These are phyloP conservation scores for Xiphophorus birchmanni DNA, from an alignment of 2,797 vertebrate genomes.

Conservation along the genomic window DNA sequence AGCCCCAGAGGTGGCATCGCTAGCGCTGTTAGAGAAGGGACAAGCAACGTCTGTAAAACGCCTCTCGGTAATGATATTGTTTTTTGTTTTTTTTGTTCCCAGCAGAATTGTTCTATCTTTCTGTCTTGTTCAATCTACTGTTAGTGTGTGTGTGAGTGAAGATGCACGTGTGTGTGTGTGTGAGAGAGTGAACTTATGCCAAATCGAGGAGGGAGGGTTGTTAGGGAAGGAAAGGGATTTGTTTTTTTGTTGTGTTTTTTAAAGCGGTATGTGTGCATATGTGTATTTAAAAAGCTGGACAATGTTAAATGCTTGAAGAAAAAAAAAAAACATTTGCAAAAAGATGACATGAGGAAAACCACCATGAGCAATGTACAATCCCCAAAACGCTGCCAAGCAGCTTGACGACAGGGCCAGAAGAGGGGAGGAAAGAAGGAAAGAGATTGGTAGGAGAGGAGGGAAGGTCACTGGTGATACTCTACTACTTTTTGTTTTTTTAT, in stretches of 20 bases:
- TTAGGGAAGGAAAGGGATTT: conserved; percentile 75
- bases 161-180: conserved; percentile 24
- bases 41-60: conserved; percentile 59
- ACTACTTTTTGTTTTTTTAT: conserved; percentile 71
- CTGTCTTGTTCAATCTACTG: conserved; percentile 55
- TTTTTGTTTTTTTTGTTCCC: conserved; percentile 35
- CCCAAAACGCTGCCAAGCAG: conserved; percentile 78
- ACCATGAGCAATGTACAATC: conserved; percentile 85
- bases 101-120: conserved; percentile 32
- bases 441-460: conserved; percentile 50
- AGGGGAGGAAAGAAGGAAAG: conserved; percentile 52
- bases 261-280: conserved; percentile 44
- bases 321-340: conserved; percentile 66
- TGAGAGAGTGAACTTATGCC: conserved; percentile 67
- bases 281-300: conserved; percentile 79
- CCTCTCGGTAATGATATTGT: conserved; percentile 52
- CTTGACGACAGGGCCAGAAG: conserved; percentile 68
- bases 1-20: conserved; percentile 27
- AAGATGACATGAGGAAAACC: conserved; percentile 74
- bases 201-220: conserved; percentile 70
- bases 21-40: conserved; percentile 67
- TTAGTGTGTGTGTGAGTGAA: conserved; percentile 28
- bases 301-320: conserved; percentile 80
- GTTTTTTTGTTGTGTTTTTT: conserved; percentile 22
- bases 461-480: conserved; percentile 76